Conservation (phyloP, 2,797 vertebrate species). For the Antennarius maculatus region DNA sequence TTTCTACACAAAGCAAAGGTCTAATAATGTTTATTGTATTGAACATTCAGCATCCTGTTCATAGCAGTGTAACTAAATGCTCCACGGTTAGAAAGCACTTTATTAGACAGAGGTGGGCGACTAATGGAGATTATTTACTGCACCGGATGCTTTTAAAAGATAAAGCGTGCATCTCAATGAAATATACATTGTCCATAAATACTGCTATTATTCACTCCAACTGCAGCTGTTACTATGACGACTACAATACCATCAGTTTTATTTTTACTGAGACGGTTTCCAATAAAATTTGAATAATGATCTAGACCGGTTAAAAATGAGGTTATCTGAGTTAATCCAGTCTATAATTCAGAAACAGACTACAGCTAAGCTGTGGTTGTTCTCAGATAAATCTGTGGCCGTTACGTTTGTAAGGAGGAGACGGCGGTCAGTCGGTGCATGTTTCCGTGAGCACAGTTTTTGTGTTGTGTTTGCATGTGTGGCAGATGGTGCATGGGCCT, state of each 20-base stretch:
- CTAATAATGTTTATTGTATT: constrained; percentile 6
- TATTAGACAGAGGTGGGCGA: constrained; percentile 46
- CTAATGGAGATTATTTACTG: constrained; percentile 35
- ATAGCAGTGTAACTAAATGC: constrained; percentile 36
- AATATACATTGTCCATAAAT: not conserved
- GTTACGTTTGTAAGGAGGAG: constrained; percentile 3
- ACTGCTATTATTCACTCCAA: constrained; percentile 1
- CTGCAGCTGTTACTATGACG: constrained; percentile 1
- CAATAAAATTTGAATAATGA: constrained; percentile 2
- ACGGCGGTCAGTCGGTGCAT: constrained; percentile 16
- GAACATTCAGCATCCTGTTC: constrained; percentile 27
- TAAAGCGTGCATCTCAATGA: constrained; percentile 12
- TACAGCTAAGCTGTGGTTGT: not conserved
- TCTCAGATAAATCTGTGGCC: constrained; percentile 3
- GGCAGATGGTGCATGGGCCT: constrained; percentile 74
- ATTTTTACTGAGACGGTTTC: not conserved
- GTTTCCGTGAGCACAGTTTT: constrained; percentile 12
- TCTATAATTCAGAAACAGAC: not conserved
- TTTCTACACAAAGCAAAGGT: constrained; percentile 12
- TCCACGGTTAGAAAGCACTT: constrained; percentile 40
- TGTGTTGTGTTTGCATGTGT: constrained; percentile 22
- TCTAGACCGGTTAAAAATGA: constrained; percentile 2
- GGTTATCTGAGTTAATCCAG: constrained; percentile 24
- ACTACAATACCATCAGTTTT: not conserved
- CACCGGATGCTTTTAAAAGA: constrained; percentile 3